phyloP scores from a whole-genome alignment of 2,113 vertebrate species.

The Apistogramma diplotaenia region DNA sequence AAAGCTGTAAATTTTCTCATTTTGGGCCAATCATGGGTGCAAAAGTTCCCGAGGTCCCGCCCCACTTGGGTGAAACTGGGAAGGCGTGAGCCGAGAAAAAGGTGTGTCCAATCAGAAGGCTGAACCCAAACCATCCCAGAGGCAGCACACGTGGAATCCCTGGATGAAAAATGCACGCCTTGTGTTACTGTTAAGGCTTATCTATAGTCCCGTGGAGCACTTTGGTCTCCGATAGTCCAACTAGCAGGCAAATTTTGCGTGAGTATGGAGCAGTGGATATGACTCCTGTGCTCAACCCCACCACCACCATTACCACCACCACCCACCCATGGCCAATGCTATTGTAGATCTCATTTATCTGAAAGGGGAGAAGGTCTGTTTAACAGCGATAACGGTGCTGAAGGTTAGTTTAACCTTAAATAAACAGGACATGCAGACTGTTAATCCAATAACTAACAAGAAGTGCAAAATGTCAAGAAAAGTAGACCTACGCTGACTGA shows the following conservation, averaged over 20 bases:
- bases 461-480: background rate
- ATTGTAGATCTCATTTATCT: background rate
- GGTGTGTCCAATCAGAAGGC: conserved; percentile 80
- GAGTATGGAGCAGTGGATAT: background rate
- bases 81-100: conserved; percentile 37
- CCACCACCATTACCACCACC: background rate
- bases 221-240: conserved; percentile 44
- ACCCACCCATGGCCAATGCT: conserved; percentile 19
- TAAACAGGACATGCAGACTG: background rate
- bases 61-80: conserved; percentile 18
- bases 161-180: conserved; percentile 37
- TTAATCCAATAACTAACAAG: background rate
- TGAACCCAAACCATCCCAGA: conserved; percentile 61
- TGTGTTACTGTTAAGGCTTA: conserved; percentile 1
- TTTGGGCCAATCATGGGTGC: conserved; percentile 64
- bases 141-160: conserved; percentile 58
- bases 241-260: conserved; percentile 1
- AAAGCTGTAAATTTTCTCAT: conserved; percentile 40
- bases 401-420: background rate
- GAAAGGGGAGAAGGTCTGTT: background rate
- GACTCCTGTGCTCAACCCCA: background rate
- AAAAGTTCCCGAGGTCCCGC: conserved; percentile 34
- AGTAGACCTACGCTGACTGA: background rate
- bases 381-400: background rate
- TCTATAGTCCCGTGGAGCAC: conserved; percentile 19